Percentiles rank a stretch among this genome's conserved stretches.
Conservation (phyloP, 2,113 vertebrate species). For the Hypanus sabinus region DNA sequence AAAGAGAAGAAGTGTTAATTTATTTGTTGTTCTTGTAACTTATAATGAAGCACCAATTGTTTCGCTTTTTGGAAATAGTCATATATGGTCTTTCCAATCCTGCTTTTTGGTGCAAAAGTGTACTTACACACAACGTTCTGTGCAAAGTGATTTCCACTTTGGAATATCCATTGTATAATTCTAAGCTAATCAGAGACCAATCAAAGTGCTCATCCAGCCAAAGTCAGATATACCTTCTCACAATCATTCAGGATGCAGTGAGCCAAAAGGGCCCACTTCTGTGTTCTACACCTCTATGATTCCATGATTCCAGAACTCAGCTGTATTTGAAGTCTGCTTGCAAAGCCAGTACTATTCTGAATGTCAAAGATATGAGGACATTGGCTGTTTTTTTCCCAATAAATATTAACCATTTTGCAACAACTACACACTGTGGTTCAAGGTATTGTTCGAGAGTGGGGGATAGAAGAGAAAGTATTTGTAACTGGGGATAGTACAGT, state of each 20-base stretch:
- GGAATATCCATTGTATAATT: neutral
- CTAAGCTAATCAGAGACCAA: neutral
- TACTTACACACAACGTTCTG: neutral
- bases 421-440: neutral
- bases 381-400: neutral
- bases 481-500: too few relatives aligned
- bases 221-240: neutral
- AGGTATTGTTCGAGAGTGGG: too few relatives aligned
- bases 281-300: too few relatives aligned
- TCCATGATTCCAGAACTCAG: neutral
- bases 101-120: neutral
- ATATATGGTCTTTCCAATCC: neutral
- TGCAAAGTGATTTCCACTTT: neutral
- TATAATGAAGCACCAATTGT: neutral
- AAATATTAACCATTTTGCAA: neutral
- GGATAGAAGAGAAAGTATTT: too few relatives aligned
- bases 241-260: too few relatives aligned
- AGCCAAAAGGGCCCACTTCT: too few relatives aligned
- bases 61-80: neutral
- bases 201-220: neutral
- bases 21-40: neutral
- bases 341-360: neutral
- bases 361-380: too few relatives aligned
- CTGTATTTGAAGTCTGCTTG: neutral
- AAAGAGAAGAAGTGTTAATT: neutral